Evolutionary conservation across 2,113 vertebrate genomes (phyloP).

Genomic region (Colistium nudipinnis): DNA sequence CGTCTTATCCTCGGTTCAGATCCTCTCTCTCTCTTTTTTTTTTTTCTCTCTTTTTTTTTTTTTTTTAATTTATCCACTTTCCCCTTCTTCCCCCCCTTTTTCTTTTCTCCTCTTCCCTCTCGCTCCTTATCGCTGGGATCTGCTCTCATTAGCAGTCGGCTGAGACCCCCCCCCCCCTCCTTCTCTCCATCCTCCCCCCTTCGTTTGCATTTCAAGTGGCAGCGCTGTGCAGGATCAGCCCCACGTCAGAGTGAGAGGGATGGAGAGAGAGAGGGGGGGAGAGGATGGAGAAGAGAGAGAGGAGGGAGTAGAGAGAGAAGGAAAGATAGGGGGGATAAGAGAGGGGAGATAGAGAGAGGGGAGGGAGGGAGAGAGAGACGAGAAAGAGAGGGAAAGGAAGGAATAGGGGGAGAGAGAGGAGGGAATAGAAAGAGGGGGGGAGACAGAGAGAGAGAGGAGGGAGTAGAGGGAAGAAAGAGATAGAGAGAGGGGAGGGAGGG

Average conservation of each 20-base stretch:
- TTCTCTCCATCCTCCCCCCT: constrained; percentile 53
- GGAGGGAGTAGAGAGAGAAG: background rate
- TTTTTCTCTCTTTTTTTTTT: constrained; percentile 73
- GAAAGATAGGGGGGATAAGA: background rate
- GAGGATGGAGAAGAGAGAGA: no score
- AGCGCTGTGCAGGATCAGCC: constrained; percentile 87
- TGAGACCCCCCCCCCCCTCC: constrained; percentile 79
- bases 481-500: constrained; percentile 24
- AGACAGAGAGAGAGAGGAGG: background rate
- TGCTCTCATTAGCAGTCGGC: constrained; percentile 99
- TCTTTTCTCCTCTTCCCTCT: constrained; percentile 35
- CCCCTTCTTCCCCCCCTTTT: constrained; percentile 44
- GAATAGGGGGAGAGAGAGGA: background rate
- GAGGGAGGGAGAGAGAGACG: background rate
- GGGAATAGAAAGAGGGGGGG: constrained; percentile 6
- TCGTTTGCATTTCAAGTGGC: constrained; percentile 99
- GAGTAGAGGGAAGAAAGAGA: constrained; percentile 9
- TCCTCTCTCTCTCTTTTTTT: constrained; percentile 78
- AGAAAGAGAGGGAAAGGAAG: constrained; percentile 7
- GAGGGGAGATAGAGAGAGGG: constrained; percentile 21
- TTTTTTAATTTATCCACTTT: constrained; percentile 93
- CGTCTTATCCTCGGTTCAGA: constrained; percentile 94
- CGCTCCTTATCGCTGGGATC: constrained; percentile 91
- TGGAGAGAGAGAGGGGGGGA: constrained; percentile 17
- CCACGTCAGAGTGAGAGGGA: constrained; percentile 54